A percentile compares a stretch with the other conserved stretches of the same genome.
Conservation (phyloP, 2,113 vertebrate species). For the Illadopsis cleaveri region DNA sequence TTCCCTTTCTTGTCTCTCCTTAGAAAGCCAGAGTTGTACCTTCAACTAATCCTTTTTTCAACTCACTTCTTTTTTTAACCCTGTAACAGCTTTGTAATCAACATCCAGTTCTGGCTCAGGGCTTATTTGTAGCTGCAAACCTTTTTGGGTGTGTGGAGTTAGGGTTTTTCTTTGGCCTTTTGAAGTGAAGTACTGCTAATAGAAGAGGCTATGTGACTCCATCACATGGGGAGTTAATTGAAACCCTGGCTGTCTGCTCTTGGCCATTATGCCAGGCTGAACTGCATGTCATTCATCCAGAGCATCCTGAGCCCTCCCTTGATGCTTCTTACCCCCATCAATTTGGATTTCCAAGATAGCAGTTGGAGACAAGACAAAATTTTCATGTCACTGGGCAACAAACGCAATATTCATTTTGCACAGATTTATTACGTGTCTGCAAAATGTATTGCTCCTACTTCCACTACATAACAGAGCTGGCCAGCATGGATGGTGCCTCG, state of each 20-base stretch:
- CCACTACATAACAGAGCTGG: neutral
- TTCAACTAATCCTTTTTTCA: neutral
- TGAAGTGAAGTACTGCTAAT: slow-evolving; percentile 9
- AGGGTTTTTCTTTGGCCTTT: slow-evolving; percentile 32
- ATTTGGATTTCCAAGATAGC: neutral
- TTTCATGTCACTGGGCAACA: neutral
- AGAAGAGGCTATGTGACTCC: neutral
- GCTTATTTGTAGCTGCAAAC: neutral
- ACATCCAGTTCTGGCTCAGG: neutral
- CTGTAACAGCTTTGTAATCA: slow-evolving; percentile 19
- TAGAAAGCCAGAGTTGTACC: neutral
- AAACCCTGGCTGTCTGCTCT: neutral
- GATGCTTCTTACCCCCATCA: neutral
- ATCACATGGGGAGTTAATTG: slow-evolving; percentile 2
- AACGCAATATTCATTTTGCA: neutral
- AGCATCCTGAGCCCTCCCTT: neutral
- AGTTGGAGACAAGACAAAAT: neutral
- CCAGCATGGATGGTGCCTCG: neutral
- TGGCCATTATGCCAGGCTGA: neutral
- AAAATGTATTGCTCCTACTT: accelerated
- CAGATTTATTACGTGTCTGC: neutral
- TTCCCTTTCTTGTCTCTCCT: neutral
- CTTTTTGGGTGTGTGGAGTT: neutral
- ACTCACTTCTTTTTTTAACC: neutral
- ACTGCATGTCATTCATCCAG: neutral